These are phyloP conservation scores for Erethizon dorsatum DNA, from an alignment of 2,797 vertebrate genomes.

Conservation along the genomic window DNA sequence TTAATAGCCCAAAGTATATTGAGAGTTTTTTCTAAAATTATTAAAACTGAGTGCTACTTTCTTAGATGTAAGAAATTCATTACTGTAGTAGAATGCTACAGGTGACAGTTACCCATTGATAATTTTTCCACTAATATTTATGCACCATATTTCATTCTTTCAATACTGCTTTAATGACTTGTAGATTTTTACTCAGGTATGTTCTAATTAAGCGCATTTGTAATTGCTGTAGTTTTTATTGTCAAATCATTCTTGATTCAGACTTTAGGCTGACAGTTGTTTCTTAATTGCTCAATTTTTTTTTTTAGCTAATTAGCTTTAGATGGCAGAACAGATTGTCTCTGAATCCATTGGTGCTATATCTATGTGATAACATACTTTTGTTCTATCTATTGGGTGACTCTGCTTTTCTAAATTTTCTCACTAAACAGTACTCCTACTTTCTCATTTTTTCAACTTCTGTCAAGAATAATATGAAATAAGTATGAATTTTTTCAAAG, in stretches of 20 bases:
- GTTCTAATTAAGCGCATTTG: slow-evolving; percentile 77
- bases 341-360: slow-evolving; percentile 73
- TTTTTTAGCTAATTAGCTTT: slow-evolving; percentile 85
- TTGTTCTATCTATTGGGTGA: slow-evolving; percentile 81
- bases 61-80: background rate
- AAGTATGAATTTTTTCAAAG: slow-evolving; percentile 25
- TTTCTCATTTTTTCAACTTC: slow-evolving; percentile 54
- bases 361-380: slow-evolving; percentile 80
- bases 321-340: slow-evolving; percentile 87
- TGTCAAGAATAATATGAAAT: slow-evolving; percentile 34
- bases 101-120: background rate
- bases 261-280: slow-evolving; percentile 75
- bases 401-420: slow-evolving; percentile 82
- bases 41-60: background rate
- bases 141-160: slow-evolving; percentile 71
- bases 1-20: background rate
- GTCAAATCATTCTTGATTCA: slow-evolving; percentile 82
- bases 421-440: slow-evolving; percentile 81
- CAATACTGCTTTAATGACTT: slow-evolving; percentile 66
- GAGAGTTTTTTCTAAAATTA: background rate
- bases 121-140: background rate
- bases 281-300: slow-evolving; percentile 85
- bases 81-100: background rate
- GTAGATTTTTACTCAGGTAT: slow-evolving; percentile 55
- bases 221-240: slow-evolving; percentile 80